phyloP scores from a whole-genome alignment of 2,888 invertebrate genomes.

The Andrena trimmerana region DNA sequence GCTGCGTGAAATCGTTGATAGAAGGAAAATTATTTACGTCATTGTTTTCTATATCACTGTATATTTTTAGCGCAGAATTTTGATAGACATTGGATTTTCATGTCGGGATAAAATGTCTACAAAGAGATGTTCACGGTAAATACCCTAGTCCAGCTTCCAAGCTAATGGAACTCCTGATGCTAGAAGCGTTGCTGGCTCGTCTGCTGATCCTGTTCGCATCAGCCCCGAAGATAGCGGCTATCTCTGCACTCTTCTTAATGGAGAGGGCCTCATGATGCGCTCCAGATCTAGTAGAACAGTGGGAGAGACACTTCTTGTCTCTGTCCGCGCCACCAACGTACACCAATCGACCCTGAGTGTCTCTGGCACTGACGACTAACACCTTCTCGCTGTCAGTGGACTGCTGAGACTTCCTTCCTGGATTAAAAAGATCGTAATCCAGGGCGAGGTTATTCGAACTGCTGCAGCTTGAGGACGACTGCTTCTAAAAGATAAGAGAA shows the following conservation, averaged over 20 bases:
- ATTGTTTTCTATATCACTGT: too few species aligned
- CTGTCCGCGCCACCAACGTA: conserved; percentile 84
- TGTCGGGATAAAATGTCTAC: too few species aligned
- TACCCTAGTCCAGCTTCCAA: conserved; percentile 83
- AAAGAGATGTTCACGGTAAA: conserved; percentile 75
- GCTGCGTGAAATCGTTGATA: too few species aligned
- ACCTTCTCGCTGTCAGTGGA: conserved; percentile 83
- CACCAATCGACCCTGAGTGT: conserved; percentile 85
- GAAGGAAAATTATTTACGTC: too few species aligned
- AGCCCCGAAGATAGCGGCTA: conserved; percentile 94
- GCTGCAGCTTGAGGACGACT: conserved; percentile 80
- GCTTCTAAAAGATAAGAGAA: conserved; percentile 67
- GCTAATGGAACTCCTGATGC: conserved; percentile 81
- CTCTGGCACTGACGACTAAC: conserved; percentile 85
- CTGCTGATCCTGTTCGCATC: conserved; percentile 75
- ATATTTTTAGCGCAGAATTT: too few species aligned
- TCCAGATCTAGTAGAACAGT: conserved; percentile 67
- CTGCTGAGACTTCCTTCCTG: conserved; percentile 78
- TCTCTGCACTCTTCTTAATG: conserved; percentile 95
- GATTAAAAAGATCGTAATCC: conserved; percentile 90
- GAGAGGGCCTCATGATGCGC: conserved; percentile 89
- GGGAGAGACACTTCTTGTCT: conserved; percentile 74
- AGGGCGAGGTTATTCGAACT: conserved; percentile 89
- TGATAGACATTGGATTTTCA: too few species aligned
- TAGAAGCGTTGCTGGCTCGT: conserved; percentile 80